Base-by-base conservation (phyloP, 2,888 invertebrate genomes). In the Pandemis corylana region DNA sequence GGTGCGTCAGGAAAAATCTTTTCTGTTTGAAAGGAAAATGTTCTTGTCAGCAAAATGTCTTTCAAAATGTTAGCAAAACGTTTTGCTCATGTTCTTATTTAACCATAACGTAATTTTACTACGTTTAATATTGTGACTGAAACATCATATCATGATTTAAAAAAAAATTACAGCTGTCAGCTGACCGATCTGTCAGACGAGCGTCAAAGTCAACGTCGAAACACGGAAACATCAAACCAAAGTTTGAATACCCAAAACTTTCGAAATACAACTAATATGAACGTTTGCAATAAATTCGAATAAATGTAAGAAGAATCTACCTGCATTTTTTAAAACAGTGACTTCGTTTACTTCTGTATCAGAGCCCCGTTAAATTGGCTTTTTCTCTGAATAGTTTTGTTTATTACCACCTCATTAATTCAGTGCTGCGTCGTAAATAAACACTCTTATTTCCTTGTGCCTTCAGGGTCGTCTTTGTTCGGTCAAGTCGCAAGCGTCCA, bases 381-480 rank as follows among this genome's bases (percentile, higher is more conserved):
- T 68, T 71, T 72, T 63, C 73, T 65, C 49, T 28, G 70, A 61
- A 68, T 71, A 65, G 72, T 72, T 79, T 78, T 77, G 76, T 41
- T 67, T 49, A 20, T 56, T 51, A 71, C 56, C 42, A 62, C 64
- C 68, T 77, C 68, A 73, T 75, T 73, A 80, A 81, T 80, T 81
- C 82, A 80, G 78, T 76, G 79, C 75, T 78, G 62, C 72, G 72
- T 76, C 77, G 78, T 76, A 77, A 76, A 78, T 61, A 66, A 46
- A 67, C 71, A 79, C 76, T 79, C 76, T 72, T 72, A 78, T 85
- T 86, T 86, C 88, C 87, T 74, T 85, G 82, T 80, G 80, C 77
- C 85, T 87, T 83, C 87, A 89, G 89, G 84, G 85, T 85, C 86
- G 83, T 76, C 76, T 72, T 76, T 82, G 80, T 77, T 78, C 59